Evolutionary conservation across 2,113 vertebrate species (phyloP).

Genomic region (Ivindomyrus marchei): DNA sequence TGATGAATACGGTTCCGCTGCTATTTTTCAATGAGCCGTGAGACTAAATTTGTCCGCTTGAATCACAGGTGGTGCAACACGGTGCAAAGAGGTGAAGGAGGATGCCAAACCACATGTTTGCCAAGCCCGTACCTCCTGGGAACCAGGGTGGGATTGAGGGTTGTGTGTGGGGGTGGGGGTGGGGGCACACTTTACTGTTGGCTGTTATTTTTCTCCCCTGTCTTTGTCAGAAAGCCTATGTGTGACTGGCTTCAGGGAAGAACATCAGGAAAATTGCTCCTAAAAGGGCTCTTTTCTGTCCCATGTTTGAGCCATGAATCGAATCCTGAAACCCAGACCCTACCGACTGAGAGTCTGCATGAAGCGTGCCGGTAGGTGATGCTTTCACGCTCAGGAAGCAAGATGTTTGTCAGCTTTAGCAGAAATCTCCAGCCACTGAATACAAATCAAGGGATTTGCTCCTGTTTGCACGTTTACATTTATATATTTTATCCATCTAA

Average conservation of each 20-base stretch:
- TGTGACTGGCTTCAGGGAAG: constrained; percentile 82
- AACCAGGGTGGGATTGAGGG: background rate
- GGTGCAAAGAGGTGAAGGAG: background rate
- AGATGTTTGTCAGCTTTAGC: constrained; percentile 25
- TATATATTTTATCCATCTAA: background rate
- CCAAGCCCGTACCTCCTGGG: background rate
- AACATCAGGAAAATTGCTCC: constrained; percentile 79
- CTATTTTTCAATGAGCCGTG: background rate
- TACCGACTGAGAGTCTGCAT: constrained; percentile 60
- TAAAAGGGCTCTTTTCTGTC: constrained; percentile 83
- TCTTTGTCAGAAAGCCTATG: constrained; percentile 73
- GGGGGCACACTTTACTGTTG: constrained; percentile 14
- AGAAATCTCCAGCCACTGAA: background rate
- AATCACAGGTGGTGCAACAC: background rate
- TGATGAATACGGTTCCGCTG: background rate
- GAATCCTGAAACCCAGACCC: constrained; percentile 66
- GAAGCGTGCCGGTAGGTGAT: constrained; percentile 52
- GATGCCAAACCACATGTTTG: background rate
- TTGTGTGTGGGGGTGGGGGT: constrained; percentile 35
- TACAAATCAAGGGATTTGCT: background rate
- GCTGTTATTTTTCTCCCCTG: constrained; percentile 38
- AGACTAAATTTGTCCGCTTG: background rate
- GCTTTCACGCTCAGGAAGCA: constrained; percentile 44
- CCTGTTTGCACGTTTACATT: background rate
- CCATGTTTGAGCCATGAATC: constrained; percentile 67